phyloP scores from a whole-genome alignment of 2,888 invertebrate species.

The Clepsis dumicolana region DNA sequence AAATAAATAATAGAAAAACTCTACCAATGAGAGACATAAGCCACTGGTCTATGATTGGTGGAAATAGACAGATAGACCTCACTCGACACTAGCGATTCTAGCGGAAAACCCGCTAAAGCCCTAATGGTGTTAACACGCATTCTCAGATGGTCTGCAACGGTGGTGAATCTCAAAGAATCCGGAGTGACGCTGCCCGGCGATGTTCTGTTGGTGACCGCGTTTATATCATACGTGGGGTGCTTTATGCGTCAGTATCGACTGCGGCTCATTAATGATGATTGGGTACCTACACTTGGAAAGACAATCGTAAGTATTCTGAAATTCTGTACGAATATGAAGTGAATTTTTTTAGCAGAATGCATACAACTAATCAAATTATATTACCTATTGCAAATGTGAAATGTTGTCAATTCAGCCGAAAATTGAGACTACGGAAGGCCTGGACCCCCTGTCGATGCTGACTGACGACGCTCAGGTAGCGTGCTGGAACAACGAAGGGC shows the following conservation, averaged over 20 bases:
- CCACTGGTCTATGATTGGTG: too few relatives aligned
- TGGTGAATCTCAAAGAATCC: constrained; percentile 88
- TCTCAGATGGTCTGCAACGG: constrained; percentile 77
- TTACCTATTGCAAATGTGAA: neutral
- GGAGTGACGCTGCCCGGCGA: constrained; percentile 95
- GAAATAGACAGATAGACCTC: too few relatives aligned
- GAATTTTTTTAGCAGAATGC: neutral
- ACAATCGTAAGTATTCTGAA: constrained; percentile 79
- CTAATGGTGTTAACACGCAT: neutral
- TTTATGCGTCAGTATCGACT: constrained; percentile 94
- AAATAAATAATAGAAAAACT: too few relatives aligned
- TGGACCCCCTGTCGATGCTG: constrained; percentile 94
- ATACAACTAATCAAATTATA: neutral
- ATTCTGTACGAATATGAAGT: neutral
- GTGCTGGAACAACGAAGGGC: constrained; percentile 97
- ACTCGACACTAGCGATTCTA: too few relatives aligned
- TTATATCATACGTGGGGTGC: constrained; percentile 97
- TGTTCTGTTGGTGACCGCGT: constrained; percentile 94
- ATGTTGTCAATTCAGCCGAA: constrained; percentile 79
- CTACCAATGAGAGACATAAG: too few relatives aligned
- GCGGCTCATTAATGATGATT: constrained; percentile 91
- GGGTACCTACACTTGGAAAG: constrained; percentile 92
- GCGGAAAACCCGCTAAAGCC: too few relatives aligned
- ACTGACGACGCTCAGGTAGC: constrained; percentile 97
- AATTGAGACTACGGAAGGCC: constrained; percentile 92